phyloP scores from a whole-genome alignment of 2,113 vertebrate genomes.

The Tupaia chinensis region DNA sequence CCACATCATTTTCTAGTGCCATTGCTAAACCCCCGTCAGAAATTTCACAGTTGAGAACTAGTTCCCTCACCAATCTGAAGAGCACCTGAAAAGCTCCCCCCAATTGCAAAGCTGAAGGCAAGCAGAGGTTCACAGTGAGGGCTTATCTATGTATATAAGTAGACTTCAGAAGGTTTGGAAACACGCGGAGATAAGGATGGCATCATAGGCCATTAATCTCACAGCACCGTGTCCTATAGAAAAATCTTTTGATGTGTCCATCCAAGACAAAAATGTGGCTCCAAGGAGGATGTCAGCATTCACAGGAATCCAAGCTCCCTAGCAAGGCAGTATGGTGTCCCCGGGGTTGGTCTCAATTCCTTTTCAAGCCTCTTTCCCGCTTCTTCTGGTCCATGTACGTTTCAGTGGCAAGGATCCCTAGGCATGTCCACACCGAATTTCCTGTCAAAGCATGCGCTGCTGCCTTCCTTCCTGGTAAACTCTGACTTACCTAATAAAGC shows the following conservation, averaged over 20 bases:
- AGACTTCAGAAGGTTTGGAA: not conserved
- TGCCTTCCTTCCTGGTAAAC: not conserved
- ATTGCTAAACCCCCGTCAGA: conserved; percentile 12
- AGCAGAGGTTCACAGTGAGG: not conserved
- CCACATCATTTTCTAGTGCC: conserved; percentile 10
- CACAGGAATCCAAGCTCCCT: not conserved
- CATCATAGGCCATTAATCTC: not conserved
- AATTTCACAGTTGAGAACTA: conserved; percentile 49
- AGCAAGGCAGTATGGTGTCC: not conserved
- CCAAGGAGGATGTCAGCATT: not conserved
- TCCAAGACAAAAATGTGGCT: not conserved
- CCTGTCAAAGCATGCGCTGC: not conserved
- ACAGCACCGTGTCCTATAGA: not conserved
- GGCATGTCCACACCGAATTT: not conserved
- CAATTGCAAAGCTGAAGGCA: not conserved
- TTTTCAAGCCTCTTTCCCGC: not conserved
- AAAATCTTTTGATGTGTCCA: not conserved
- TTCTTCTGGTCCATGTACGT: not conserved
- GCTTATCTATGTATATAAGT: not conserved
- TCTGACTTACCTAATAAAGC: not conserved
- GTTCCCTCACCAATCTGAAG: conserved; percentile 57
- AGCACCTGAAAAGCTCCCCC: conserved; percentile 16
- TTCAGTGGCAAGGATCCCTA: not conserved
- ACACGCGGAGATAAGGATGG: not conserved
- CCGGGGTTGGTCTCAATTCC: not conserved